Evolutionary conservation across 2,888 invertebrate genomes (phyloP), one percentile per base, ranked within the genome.

Genomic region (Labia minor): DNA sequence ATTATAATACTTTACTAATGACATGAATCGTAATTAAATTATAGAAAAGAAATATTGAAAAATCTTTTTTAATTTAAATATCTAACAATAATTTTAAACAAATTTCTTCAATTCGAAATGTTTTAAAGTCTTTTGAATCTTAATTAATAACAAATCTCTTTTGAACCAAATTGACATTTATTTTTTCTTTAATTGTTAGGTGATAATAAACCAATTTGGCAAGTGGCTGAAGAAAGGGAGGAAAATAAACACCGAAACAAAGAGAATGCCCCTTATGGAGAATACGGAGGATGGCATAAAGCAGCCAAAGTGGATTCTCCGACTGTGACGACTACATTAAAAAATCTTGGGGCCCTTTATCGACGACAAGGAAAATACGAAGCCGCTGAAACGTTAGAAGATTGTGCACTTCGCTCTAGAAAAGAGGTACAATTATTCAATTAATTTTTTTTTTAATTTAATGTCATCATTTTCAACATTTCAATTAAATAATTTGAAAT

Each of bases 301-400:
- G 95, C 96, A 66, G 95, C 96, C 64, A 97, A 96, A 83, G 95
- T 96, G 70, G 97, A 97, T 78, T 94, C 94, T 1, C 95, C 96
- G 0, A 96, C 96, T 0, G 95, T 97, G 49, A 95, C 96, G 18
- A 98, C 98, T 19, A 99, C 99, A 0, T 81, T 99, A 71, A 99
- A 97, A 82, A 99, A 99, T 81, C 83, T 99, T 69, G 97, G 97
- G 70, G 97, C 98, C 19, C 86, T 99, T 64, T 99, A 99, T 80
- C 86, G 99, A 74, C 86, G 98, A 71, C 98, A 99, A 81, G 97
- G 98, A 73, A 99, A 98, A 82, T 98, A 95, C 80, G 97, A 98
- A 79, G 99, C 99, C 6, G 99, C 99, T 0, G 98, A 99, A 79
- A 97, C 96, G 0, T 83, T 99, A 21, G 99, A 99, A 77, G 98